Conservation (phyloP, 2,113 vertebrate species). For the Gasterosteus aculeatus region DNA sequence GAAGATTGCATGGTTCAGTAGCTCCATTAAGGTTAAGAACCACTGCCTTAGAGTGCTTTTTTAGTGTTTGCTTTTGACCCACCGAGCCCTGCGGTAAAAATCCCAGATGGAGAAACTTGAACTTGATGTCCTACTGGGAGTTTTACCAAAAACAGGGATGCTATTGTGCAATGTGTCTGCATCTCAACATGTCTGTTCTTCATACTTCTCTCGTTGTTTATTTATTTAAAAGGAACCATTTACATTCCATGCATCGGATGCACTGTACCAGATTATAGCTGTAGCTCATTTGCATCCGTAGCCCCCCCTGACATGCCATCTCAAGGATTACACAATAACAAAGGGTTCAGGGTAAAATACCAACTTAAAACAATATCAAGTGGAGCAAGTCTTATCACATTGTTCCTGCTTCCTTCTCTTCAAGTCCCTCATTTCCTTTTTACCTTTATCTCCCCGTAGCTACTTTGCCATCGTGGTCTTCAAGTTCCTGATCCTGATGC, state of each 20-base stretch:
- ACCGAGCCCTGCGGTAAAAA: neutral
- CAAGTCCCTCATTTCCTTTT: neutral
- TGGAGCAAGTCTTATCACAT: neutral
- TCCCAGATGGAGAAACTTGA: constrained; percentile 14
- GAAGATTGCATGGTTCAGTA: too few relatives aligned
- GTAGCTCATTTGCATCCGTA: too few relatives aligned
- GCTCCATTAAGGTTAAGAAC: too few relatives aligned
- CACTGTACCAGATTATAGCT: too few relatives aligned
- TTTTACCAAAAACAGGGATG: constrained; percentile 30
- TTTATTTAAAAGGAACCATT: too few relatives aligned
- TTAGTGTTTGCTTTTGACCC: neutral
- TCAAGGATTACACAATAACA: too few relatives aligned
- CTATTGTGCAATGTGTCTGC: constrained; percentile 1
- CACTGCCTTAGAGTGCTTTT: too few relatives aligned
- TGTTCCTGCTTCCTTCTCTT: neutral
- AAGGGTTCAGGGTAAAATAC: too few relatives aligned
- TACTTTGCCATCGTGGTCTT: constrained; percentile 89
- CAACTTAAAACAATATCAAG: too few relatives aligned
- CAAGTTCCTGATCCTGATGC: constrained; percentile 88
- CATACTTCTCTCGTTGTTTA: neutral
- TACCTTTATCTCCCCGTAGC: constrained; percentile 52
- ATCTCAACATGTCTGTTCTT: neutral
- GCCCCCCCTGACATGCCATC: too few relatives aligned
- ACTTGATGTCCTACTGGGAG: neutral
- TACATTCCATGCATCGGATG: too few relatives aligned